Base-by-base conservation (phyloP, 2,797 vertebrate genomes). In the Sebastes taczanowskii region DNA sequence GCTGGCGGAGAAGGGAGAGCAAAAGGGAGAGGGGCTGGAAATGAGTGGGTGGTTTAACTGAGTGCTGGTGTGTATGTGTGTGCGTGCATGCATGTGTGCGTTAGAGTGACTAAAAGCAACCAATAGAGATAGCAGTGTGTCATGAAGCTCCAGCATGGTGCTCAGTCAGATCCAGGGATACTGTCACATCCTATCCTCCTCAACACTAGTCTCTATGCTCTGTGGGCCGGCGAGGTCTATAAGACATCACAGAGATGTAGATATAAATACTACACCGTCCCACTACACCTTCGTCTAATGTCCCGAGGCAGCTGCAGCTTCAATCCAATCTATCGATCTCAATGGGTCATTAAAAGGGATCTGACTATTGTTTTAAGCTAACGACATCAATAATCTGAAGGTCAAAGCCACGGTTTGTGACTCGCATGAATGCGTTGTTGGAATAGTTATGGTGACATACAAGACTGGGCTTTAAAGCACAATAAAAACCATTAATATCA, bases 141-240 rank as follows among this genome's bases (percentile, higher is more conserved):
- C 71, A 68, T 81, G 63, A 82, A 84, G 85, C 78, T 86, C 78
- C 82, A 76, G 81, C 84, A 81, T 81, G 84, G 85, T 66, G 74
- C 85, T 80, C 84, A 71, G 86, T 89, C 86, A 82, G 81, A 90
- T 91, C 83, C 68, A 86, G 86, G 83, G 86, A 90, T 84, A 74
- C 89, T 91, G 91, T 93, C 92, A 92, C 85, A 82, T 92, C 81
- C 66, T 29, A 81, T 92, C 67, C 74, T 77, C 80, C 77, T 93
- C 89, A 92, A 42, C 80, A 65, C 32, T 22, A 52, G 55, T 83
- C 78, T 80, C 42, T 56, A 59, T 81, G 81, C 86, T 86, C 85
- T 70, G 82, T 76, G 68, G 84, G 74, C 81, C 70, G 56, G 52
- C 2, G 3, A 83, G 78, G 65, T 84, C 80, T 73, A 64, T 29